These are phyloP conservation scores for Vidua chalybeata DNA, from an alignment of 2,113 vertebrate species.

Conservation along the genomic window DNA sequence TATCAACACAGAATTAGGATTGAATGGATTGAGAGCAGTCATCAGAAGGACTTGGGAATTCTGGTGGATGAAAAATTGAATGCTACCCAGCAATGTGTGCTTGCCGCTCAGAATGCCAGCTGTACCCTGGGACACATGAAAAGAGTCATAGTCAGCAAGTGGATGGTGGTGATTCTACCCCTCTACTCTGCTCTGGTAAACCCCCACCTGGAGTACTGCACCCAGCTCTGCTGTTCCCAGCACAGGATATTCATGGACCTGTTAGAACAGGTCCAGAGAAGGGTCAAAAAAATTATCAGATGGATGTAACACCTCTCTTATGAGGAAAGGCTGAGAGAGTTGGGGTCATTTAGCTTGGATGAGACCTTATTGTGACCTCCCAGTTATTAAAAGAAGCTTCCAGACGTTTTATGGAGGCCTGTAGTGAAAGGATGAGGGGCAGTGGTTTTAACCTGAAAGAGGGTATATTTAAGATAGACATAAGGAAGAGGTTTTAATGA, in stretches of 20 bases:
- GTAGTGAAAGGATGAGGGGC: neutral
- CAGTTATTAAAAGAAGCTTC: neutral
- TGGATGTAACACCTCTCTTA: neutral
- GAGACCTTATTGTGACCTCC: neutral
- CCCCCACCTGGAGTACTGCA: neutral
- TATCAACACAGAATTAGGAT: neutral
- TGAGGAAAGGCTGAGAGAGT: neutral
- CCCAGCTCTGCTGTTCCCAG: neutral
- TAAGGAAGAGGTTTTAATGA: neutral
- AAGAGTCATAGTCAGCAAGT: neutral
- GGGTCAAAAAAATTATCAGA: neutral
- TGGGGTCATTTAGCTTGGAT: neutral
- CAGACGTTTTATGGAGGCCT: neutral
- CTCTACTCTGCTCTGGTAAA: neutral
- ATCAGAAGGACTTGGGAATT: neutral
- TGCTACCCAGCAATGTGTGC: accelerated
- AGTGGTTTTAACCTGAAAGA: neutral
- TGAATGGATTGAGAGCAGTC: neutral
- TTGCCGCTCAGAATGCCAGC: accelerated
- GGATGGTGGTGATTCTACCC: neutral
- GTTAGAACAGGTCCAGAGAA: neutral
- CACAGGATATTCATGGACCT: neutral
- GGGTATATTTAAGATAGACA: neutral
- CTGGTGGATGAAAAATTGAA: neutral
- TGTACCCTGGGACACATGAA: too few relatives aligned